A percentile compares a stretch with the other conserved stretches of the same genome.
Evolutionary conservation across 2,113 vertebrate species (phyloP).

Genomic region (Phocoena sinus): DNA sequence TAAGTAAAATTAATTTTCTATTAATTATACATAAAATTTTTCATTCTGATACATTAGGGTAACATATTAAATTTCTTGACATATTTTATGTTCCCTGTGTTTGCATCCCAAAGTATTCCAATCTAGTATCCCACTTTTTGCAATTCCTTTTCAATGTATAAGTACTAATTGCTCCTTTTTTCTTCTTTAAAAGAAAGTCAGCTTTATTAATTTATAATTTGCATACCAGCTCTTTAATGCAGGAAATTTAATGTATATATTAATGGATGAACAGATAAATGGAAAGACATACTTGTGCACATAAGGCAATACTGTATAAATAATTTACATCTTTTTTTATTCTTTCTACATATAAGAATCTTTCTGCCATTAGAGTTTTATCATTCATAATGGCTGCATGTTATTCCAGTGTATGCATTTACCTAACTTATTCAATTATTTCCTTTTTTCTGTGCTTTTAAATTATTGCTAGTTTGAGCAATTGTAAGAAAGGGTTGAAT

Average conservation of each 20-base stretch:
- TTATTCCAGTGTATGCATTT: neutral
- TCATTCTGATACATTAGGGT: neutral
- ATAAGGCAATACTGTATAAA: neutral
- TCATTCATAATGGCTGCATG: neutral
- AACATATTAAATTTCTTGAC: neutral
- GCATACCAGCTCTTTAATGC: neutral
- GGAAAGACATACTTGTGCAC: neutral
- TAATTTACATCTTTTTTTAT: neutral
- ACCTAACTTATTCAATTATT: neutral
- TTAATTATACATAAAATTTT: neutral
- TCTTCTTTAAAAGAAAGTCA: neutral
- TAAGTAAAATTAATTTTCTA: neutral
- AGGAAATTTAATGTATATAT: neutral
- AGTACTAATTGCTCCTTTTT: neutral
- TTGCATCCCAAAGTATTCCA: neutral
- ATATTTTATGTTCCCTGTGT: neutral
- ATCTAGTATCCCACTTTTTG: neutral
- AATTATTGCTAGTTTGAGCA: neutral
- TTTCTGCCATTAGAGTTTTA: neutral
- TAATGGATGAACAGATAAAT: neutral
- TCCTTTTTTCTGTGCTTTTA: neutral
- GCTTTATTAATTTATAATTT: neutral
- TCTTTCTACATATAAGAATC: neutral
- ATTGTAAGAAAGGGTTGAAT: neutral
- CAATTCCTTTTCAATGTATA: neutral